These are phyloP conservation scores for Steinernema hermaphroditum DNA, from an alignment of 2,888 invertebrate genomes.

Conservation along the genomic window DNA sequence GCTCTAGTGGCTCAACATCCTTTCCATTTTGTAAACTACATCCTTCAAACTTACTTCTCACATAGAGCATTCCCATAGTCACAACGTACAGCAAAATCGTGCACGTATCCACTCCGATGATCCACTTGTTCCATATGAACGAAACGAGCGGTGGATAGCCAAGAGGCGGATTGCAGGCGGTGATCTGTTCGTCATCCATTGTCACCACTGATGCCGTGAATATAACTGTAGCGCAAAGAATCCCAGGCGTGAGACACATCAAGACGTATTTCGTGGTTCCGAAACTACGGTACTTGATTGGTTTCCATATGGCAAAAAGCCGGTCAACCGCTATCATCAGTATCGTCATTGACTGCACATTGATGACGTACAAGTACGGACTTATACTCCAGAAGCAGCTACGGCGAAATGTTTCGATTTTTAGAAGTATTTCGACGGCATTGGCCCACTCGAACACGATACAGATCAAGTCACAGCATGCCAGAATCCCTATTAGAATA, in stretches of 20 bases:
- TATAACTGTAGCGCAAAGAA: neutral
- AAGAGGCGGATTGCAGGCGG: slow-evolving; percentile 5
- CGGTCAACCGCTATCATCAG: neutral
- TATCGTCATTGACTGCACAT: neutral
- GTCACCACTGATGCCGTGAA: neutral
- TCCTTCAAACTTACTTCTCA: neutral
- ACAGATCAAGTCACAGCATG: neutral
- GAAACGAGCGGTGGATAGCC: neutral
- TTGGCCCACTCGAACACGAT: neutral
- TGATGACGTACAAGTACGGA: neutral
- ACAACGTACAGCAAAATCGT: neutral
- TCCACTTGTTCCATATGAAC: neutral
- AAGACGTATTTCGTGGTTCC: neutral
- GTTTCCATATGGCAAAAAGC: neutral
- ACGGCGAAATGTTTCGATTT: neutral
- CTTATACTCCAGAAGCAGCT: neutral
- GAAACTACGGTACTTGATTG: neutral
- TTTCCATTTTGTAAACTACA: no score
- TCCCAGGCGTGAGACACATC: neutral
- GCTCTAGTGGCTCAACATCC: no score
- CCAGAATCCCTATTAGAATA: neutral
- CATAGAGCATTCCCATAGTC: neutral
- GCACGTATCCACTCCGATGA: neutral
- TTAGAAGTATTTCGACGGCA: neutral
- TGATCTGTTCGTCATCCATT: neutral